Percentiles rank a stretch among this genome's conserved stretches.
These are phyloP conservation scores for Cheirogaleus major DNA, from an alignment of 2,797 vertebrate species.

Conservation along the genomic window DNA sequence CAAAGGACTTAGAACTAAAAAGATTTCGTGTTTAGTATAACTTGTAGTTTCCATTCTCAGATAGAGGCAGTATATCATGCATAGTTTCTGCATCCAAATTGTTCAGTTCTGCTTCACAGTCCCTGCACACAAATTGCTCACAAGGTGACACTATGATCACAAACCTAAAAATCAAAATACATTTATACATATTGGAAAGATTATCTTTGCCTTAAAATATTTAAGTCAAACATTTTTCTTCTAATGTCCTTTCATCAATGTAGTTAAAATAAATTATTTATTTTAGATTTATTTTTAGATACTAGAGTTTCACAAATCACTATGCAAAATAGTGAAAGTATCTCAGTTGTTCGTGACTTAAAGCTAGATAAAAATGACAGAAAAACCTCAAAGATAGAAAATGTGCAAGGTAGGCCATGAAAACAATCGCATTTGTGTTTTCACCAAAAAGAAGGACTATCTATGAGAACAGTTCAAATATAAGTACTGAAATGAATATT, in stretches of 20 bases:
- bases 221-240: not conserved
- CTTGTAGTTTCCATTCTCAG: not conserved
- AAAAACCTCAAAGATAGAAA: conserved; percentile 39
- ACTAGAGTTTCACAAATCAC: conserved; percentile 32
- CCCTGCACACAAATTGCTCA: conserved; percentile 45
- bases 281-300: conserved; percentile 6
- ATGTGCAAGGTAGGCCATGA: not conserved
- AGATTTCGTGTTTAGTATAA: not conserved
- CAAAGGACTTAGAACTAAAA: conserved; percentile 13
- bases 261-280: conserved; percentile 31
- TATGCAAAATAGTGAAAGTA: not conserved
- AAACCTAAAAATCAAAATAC: conserved; percentile 41
- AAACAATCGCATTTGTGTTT: not conserved
- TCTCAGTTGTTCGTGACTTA: not conserved
- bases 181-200: not conserved
- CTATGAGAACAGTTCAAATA: not conserved
- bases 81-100: conserved; percentile 17
- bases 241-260: not conserved
- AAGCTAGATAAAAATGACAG: not conserved
- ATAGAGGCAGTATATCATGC: not conserved
- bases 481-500: not conserved
- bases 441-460: not conserved
- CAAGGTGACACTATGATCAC: conserved; percentile 28
- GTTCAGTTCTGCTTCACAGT: conserved; percentile 50
- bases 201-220: conserved; percentile 12